Percentiles rank a stretch among this genome's conserved stretches.
These are phyloP conservation scores for Bergia sp. DNA, from an alignment of 92 coral and sea anemone species.

Conservation along the genomic window DNA sequence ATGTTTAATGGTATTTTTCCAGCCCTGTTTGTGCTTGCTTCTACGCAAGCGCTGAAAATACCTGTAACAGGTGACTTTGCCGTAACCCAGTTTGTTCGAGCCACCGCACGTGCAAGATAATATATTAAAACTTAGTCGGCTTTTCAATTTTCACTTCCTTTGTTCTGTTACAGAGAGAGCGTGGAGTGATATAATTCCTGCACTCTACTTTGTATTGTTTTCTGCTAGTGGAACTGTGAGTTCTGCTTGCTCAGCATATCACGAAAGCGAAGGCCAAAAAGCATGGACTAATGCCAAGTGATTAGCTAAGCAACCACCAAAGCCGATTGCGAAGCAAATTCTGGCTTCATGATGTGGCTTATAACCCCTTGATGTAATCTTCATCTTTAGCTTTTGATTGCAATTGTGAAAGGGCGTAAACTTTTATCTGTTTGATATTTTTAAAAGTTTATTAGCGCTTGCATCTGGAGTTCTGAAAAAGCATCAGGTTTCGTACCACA, in stretches of 20 bases:
- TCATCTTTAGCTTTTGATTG: conserved; percentile 51
- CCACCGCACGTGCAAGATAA: conserved; percentile 15
- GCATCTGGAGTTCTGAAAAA: not conserved
- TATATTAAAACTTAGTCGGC: not conserved
- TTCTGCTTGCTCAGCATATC: not conserved
- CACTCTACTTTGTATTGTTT: conserved; percentile 24
- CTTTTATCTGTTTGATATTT: not conserved
- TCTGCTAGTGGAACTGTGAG: not conserved
- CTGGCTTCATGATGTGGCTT: conserved; percentile 74
- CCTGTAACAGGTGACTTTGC: conserved; percentile 39
- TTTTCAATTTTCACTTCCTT: conserved; percentile 2
- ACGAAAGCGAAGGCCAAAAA: not conserved
- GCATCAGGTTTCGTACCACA: not conserved
- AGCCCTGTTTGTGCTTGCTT: not conserved
- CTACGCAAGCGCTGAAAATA: conserved; percentile 15
- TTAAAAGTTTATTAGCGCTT: not conserved
- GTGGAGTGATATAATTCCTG: conserved; percentile 17
- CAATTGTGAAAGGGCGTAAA: conserved; percentile 6
- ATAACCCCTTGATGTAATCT: conserved; percentile 63
- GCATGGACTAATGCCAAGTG: conserved; percentile 10
- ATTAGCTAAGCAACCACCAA: conserved; percentile 2
- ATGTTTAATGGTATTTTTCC: conserved; percentile 39
- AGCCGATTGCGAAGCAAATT: conserved; percentile 17
- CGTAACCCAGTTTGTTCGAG: not conserved
- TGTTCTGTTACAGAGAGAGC: conserved; percentile 20